These are phyloP conservation scores for Cistogaster globosa DNA, from an alignment of 2,888 invertebrate genomes.

Conservation along the genomic window DNA sequence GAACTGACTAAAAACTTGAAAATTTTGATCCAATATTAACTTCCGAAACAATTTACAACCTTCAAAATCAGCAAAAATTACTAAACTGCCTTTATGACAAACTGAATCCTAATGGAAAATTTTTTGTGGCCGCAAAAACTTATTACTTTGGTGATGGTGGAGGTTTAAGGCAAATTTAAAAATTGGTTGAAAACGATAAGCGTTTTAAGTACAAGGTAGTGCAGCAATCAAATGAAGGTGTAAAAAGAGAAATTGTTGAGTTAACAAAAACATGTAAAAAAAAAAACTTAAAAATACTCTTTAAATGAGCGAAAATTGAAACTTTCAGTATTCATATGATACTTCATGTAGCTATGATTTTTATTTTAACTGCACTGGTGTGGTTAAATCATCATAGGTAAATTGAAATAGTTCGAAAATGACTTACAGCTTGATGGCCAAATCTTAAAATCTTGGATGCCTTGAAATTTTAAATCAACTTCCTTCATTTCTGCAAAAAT, in stretches of 20 bases:
- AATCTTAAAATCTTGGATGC: no score
- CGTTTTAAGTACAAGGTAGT: conserved; percentile 85
- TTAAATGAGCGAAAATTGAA: no score
- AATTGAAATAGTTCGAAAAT: no score
- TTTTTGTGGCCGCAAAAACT: conserved; percentile 93
- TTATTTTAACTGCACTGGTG: no score
- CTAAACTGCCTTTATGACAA: conserved; percentile 87
- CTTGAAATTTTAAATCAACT: no score
- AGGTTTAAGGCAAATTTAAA: conserved; percentile 90
- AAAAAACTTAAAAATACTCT: no score
- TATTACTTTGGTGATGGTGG: conserved; percentile 98
- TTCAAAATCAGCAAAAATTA: conserved; percentile 90
- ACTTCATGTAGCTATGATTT: no score
- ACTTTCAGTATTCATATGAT: no score
- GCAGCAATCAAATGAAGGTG: conserved; percentile 86
- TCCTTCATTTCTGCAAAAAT: no score
- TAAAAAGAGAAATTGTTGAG: conserved; percentile 81
- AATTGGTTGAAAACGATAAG: conserved; percentile 84
- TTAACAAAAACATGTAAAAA: conserved; percentile 66
- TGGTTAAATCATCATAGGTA: no score
- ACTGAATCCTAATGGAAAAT: conserved; percentile 85
- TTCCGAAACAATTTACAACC: conserved; percentile 96
- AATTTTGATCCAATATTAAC: conserved; percentile 94
- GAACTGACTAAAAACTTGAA: conserved; percentile 81
- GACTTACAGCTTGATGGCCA: no score